Evolutionary conservation across 1,140 invertebrate species (phyloP), one percentile per base, ranked within the genome.

Genomic region (Drosophila parabipectinata): DNA sequence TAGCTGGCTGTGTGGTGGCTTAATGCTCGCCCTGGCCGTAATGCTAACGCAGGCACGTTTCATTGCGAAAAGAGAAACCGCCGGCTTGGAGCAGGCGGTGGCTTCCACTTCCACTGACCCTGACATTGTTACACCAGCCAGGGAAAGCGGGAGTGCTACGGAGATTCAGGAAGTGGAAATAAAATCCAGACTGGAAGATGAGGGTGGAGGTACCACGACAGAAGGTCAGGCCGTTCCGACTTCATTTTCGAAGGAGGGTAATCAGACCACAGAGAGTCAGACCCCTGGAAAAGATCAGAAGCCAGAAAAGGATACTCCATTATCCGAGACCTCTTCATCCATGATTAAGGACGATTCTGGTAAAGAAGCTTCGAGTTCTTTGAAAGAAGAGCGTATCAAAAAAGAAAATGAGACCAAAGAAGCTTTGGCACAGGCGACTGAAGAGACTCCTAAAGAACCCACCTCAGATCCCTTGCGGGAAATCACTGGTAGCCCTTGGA

Each of bases 21-120:
- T 77, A 15, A 8, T 77, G 68, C 50, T 82, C 44, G 32, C 63
- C 58, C 61, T 87, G 72, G 57, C 51, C 28, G 52, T 61, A 47
- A 82, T 69, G 52, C 18, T 60, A 61, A 54, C 83, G 26, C 76
- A 68, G 63, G 68, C 83, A 83, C 84, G 83, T 88, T 83, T 79
- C 53, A 77, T 88, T 79, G 72, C 72, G 28, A 88, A 88, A 88
- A 88, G 84, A 88, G 83, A 89, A 89, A 88, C 79, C 44, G 28
- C 26, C 18, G 60, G 44, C 51, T 41, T 73, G 58, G 59, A 80
- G 41, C 34, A 64, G 30, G 56, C 58, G 15, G 32, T 72, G 76
- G 45, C 61, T 67, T 48, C 64, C 51, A 62, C 34, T 28, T 41
- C 71, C 28, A 50, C 41, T 79, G 79, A 88, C 83, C 83, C 79